phyloP scores from a whole-genome alignment of 2,888 invertebrate species.

The Pseudococcus viburni region DNA sequence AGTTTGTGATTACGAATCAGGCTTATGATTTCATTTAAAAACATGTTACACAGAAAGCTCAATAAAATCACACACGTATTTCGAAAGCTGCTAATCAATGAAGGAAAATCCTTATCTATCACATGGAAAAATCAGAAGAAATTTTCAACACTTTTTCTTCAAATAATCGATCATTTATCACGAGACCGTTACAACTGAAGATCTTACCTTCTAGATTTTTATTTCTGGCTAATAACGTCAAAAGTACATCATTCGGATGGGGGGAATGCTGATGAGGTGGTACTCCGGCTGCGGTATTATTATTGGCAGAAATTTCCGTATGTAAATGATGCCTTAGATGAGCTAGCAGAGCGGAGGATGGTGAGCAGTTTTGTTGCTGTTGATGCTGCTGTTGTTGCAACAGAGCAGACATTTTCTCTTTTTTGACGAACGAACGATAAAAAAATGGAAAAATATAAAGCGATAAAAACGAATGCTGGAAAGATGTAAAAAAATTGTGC shows the following conservation, averaged over 20 bases:
- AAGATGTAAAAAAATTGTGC: not conserved
- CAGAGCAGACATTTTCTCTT: constrained; percentile 56
- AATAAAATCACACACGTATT: too few species aligned
- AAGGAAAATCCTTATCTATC: too few species aligned
- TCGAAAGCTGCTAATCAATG: too few species aligned
- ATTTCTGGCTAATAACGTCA: constrained; percentile 63
- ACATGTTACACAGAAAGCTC: too few species aligned
- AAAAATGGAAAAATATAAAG: not conserved
- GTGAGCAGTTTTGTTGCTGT: constrained; percentile 54
- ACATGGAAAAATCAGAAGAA: too few species aligned
- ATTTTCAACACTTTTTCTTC: not conserved
- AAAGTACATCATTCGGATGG: constrained; percentile 63
- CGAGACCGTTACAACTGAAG: not conserved
- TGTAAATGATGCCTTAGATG: constrained; percentile 59
- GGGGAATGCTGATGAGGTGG: constrained; percentile 58
- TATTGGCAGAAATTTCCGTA: constrained; percentile 25
- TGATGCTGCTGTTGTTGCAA: constrained; percentile 61
- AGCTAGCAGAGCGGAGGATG: constrained; percentile 58
- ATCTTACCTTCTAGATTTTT: constrained; percentile 64
- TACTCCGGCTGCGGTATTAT: constrained; percentile 23
- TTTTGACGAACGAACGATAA: not conserved
- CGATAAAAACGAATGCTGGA: not conserved
- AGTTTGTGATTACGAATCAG: too few species aligned
- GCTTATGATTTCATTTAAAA: too few species aligned
- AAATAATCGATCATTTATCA: not conserved